phyloP scores from a whole-genome alignment of 2,113 vertebrate species.

The Thamnophis sirtalis region DNA sequence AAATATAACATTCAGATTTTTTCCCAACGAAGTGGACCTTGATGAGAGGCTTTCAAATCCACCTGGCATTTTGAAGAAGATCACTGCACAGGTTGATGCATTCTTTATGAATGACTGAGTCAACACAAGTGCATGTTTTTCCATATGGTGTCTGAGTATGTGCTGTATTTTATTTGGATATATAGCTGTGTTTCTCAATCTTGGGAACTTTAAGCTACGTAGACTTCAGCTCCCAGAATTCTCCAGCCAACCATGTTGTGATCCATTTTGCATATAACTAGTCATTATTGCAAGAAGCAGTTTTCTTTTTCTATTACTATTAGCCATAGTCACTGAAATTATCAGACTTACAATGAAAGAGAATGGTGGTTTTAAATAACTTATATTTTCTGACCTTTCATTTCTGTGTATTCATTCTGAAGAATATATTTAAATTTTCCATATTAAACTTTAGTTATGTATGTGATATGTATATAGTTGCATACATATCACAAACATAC shows the following conservation, averaged over 20 bases:
- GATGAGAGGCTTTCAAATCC: slow-evolving; percentile 26
- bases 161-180: slow-evolving; percentile 61
- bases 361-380: background rate
- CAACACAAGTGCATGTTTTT: slow-evolving; percentile 37
- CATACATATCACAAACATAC: background rate
- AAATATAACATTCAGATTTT: slow-evolving; percentile 10
- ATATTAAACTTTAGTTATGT: background rate
- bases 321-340: slow-evolving; percentile 11
- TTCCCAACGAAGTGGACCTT: slow-evolving; percentile 3
- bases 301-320: slow-evolving; percentile 16
- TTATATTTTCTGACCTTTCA: background rate
- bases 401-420: slow-evolving; percentile 5
- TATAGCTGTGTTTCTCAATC: slow-evolving; percentile 39
- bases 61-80: slow-evolving; percentile 44
- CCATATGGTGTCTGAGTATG: slow-evolving; percentile 64
- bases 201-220: background rate
- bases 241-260: background rate
- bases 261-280: slow-evolving; percentile 24
- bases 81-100: slow-evolving; percentile 17
- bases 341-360: background rate
- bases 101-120: slow-evolving; percentile 54
- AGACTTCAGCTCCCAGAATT: background rate
- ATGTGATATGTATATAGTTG: background rate
- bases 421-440: background rate
- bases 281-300: slow-evolving; percentile 16